phyloP scores from a whole-genome alignment of 2,797 vertebrate species.

The Poeciliopsis turneri region DNA sequence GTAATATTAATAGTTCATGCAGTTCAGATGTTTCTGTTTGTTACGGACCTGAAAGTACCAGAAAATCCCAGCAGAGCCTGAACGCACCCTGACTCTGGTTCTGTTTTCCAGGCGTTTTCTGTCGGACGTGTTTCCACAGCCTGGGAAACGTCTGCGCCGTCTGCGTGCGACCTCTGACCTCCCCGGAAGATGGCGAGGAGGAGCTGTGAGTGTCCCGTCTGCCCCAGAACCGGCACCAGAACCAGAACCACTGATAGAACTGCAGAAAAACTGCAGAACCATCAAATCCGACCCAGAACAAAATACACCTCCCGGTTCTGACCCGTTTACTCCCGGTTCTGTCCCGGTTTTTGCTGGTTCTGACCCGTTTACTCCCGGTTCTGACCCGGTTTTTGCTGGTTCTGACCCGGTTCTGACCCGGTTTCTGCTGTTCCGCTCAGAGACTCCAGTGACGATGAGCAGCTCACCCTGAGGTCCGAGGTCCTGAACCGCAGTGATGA shows the following conservation, averaged over 20 bases:
- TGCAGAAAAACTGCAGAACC: background rate
- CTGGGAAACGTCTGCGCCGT: conserved; percentile 76
- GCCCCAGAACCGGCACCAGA: background rate
- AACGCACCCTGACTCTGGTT: background rate
- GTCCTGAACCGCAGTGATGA: background rate
- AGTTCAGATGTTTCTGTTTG: too few species aligned
- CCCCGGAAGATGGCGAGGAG: conserved; percentile 71
- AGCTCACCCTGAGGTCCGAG: background rate
- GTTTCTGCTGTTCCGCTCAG: conserved; percentile 55
- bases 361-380: too few species aligned
- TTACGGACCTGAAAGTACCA: background rate
- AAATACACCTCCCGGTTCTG: background rate
- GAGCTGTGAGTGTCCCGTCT: conserved; percentile 77
- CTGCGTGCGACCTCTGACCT: conserved; percentile 73
- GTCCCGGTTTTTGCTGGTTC: fast-evolving
- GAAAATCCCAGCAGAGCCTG: background rate
- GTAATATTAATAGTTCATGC: too few species aligned
- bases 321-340: too few species aligned
- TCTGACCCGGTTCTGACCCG: background rate
- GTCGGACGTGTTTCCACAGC: conserved; percentile 74
- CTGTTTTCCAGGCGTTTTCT: conserved; percentile 69
- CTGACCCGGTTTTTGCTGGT: too few species aligned
- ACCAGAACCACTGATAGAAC: background rate
- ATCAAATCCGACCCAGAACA: background rate
- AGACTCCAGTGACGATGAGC: conserved; percentile 85